Percentiles rank a stretch among this genome's conserved stretches.
Evolutionary conservation across 2,888 invertebrate species (phyloP).

Genomic region (Oxycera nigricornis): DNA sequence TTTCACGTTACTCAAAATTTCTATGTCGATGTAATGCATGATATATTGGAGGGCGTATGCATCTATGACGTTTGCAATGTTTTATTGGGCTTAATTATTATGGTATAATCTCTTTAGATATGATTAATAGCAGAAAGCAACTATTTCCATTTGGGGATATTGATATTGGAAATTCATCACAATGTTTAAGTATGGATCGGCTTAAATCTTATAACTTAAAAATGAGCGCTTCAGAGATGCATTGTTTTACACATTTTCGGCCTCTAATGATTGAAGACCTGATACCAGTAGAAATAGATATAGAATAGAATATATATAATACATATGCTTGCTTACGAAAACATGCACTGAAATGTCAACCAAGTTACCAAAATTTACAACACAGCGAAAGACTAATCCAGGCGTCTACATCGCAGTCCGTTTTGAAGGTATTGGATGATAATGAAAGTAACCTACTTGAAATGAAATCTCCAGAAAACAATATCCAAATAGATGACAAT

Average conservation of each 20-base stretch:
- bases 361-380: too few species aligned
- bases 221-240: too few species aligned
- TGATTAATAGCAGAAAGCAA: neutral
- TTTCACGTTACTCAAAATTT: neutral
- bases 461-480: neutral
- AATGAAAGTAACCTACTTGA: neutral
- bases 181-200: too few species aligned
- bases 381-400: too few species aligned
- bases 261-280: too few species aligned
- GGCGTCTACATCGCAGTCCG: too few species aligned
- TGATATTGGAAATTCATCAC: neutral
- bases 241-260: too few species aligned
- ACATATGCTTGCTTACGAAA: constrained; percentile 23
- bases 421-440: too few species aligned
- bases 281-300: too few species aligned
- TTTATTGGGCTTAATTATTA: neutral
- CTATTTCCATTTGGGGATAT: neutral
- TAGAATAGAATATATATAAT: constrained; percentile 3
- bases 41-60: too few species aligned
- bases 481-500: neutral
- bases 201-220: too few species aligned
- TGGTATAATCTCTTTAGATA: neutral
- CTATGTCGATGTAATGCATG: too few species aligned
- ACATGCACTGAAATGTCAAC: constrained; percentile 28
- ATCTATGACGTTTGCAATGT: neutral